These are phyloP conservation scores for Nothocercus julius DNA, from an alignment of 2,113 vertebrate species.

Conservation along the genomic window DNA sequence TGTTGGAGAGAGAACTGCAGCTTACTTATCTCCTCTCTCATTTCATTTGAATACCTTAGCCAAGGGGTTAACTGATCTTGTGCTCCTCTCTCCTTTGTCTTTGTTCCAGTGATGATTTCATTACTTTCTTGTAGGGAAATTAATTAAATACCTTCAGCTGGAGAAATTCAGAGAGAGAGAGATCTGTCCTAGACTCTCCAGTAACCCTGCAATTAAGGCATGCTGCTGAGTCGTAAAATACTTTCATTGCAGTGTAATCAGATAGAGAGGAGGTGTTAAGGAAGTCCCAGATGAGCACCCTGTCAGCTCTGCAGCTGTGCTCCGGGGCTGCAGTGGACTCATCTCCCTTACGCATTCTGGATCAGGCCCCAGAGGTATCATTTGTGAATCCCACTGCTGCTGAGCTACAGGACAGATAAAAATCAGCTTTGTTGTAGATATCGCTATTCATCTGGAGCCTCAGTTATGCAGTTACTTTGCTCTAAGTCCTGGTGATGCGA, in stretches of 20 bases:
- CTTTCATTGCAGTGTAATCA: constrained; percentile 44
- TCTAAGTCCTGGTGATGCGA: background rate
- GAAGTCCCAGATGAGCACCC: constrained; percentile 15
- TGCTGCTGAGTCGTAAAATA: constrained; percentile 39
- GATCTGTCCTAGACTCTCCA: background rate
- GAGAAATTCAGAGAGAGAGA: constrained; percentile 2
- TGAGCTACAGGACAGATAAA: background rate
- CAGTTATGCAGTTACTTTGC: background rate
- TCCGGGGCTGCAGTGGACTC: background rate
- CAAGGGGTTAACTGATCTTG: background rate
- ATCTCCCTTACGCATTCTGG: background rate
- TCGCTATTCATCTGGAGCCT: background rate
- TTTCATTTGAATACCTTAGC: background rate
- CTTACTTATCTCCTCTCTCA: background rate
- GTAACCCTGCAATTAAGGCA: constrained; percentile 11
- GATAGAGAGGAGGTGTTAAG: background rate
- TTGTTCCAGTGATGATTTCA: constrained; percentile 1
- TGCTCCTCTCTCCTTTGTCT: background rate
- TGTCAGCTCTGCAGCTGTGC: constrained; percentile 29
- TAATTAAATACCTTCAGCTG: constrained; percentile 26
- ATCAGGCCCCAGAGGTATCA: background rate
- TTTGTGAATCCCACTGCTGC: background rate
- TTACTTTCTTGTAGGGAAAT: constrained; percentile 27
- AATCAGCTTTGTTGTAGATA: background rate
- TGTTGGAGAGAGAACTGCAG: background rate